Base-by-base conservation (phyloP, 2,888 invertebrate species). In the Troides oblongomaculatus region DNA sequence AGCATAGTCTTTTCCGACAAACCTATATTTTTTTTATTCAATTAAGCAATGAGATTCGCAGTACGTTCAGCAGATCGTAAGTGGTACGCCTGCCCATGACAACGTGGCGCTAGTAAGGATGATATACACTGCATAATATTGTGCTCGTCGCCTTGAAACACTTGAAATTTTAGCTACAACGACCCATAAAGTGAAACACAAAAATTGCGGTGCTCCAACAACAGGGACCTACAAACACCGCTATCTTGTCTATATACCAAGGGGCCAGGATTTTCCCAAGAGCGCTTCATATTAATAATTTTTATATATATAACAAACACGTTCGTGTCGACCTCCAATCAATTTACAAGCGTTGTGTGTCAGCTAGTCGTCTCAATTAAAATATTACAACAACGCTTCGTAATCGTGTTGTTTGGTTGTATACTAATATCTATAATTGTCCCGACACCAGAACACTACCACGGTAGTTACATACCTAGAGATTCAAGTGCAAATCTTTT, bases 351-450 rank as follows among this genome's bases (percentile, higher is more conserved):
- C 18, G 39, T 64, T 56, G 66, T 70, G 63, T 60, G 63, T 68
- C 75, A 75, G 74, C 72, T 76, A 80, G 79, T 77, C 82, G 77
- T 83, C 82, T 83, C 79, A 85, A 86, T 88, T 87, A 83, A 83
- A 75, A 79, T 72, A 78, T 79, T 77, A 76, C 77, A 71, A 71
- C 76, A 75, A 78, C 70, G 76, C 74, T 72, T 76, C 76, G 79
- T 84, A 82, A 84, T 84, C 80, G 78, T 75, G 75, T 74, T 73
- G 78, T 80, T 78, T 80, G 76, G 75, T 72, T 53, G 58, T 53
- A 70, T 66, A 65, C 58, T 63, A 62, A 66, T 65, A 66, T 66
- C 14, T 30, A 61, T 70, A 70, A 70, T 70, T 70, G 70, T 30
- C 43, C 60, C 63, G 67, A 66, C 64, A 70, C 70, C 67, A 68